Base-by-base conservation (phyloP, 2,888 invertebrate genomes). In the Epinotia brunnichana region DNA sequence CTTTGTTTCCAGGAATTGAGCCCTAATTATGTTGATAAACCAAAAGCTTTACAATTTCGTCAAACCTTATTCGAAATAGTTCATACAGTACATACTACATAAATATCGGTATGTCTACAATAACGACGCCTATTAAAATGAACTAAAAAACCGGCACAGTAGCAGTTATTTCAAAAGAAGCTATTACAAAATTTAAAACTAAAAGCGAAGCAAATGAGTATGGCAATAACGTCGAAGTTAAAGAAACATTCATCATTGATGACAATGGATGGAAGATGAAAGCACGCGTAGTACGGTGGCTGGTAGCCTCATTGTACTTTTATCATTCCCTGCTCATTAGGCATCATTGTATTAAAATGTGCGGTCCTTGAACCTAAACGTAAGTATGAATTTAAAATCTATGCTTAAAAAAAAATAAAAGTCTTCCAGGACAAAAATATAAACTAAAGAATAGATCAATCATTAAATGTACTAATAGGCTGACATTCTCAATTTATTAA, bases 341-440 rank as follows among this genome's bases (percentile, higher is more conserved):
- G 63, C 68, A 73, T 73, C 73, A 73, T 73, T 73, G 73, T 73
- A 73, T 73, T 73, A 53, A 73, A 73, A 73, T 73, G 51, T 56
- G 39, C 63, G 73, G 73, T 73, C 69, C 69, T 73, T 73, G 68
- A 73, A 69, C 73, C 53, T 63, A 51, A 68, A 59, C 21, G 57
- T 21, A 24, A 29, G 3, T 67, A 59, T 54, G 24, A 64, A 53
- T 64, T 70, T 61, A 21, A 21, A 64, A 21, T 54, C 17, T 3
- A 10, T 13, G 39, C 15, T 64, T 39, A 2, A 39, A 61, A 44
- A 19, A 15, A 21, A 39, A 19, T 9, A 35, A 53, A 10, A 11
- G 24, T n/a, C 44, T n/a, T 61, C 44, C 10, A 15, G 19, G 10
- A n/a, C n/a, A n/a, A n/a, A n/a, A n/a, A 15, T 7, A 35, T 35